These are phyloP conservation scores for Diarsia brunnea DNA, from an alignment of 2,888 invertebrate genomes.

Conservation along the genomic window DNA sequence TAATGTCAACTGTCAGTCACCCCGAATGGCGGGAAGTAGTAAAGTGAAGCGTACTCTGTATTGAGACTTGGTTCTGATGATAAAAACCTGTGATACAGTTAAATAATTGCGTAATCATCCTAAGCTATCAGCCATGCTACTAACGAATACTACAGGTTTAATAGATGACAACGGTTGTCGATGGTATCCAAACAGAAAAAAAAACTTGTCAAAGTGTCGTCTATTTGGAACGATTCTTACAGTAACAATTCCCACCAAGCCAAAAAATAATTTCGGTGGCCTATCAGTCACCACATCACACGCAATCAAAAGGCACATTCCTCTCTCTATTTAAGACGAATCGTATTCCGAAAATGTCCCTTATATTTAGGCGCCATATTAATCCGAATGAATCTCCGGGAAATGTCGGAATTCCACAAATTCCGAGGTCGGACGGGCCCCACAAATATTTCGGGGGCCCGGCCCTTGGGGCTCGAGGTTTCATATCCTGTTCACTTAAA, in stretches of 20 bases:
- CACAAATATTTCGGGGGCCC: constrained; percentile 64
- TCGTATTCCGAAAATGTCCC: constrained; percentile 53
- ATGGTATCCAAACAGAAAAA: background rate
- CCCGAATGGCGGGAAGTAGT: background rate
- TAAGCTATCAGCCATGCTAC: background rate
- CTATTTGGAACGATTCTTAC: background rate
- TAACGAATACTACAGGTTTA: background rate
- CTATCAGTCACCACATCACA: constrained; percentile 25
- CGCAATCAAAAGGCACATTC: constrained; percentile 24
- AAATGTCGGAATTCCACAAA: constrained; percentile 55
- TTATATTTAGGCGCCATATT: constrained; percentile 50
- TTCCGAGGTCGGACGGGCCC: constrained; percentile 55
- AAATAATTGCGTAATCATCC: background rate
- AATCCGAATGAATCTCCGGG: constrained; percentile 53
- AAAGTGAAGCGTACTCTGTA: background rate
- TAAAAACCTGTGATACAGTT: background rate
- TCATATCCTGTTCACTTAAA: constrained; percentile 57
- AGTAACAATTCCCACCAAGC: background rate
- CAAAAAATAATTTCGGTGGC: background rate
- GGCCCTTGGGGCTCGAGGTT: constrained; percentile 19
- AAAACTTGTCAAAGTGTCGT: background rate
- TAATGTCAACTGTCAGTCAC: background rate
- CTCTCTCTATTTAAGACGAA: constrained; percentile 20
- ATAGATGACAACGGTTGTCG: background rate
- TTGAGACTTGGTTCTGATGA: background rate